Evolutionary conservation across 1,140 invertebrate genomes (phyloP), one percentile per base, ranked within the genome.

Genomic region (Ganaspis sp.): DNA sequence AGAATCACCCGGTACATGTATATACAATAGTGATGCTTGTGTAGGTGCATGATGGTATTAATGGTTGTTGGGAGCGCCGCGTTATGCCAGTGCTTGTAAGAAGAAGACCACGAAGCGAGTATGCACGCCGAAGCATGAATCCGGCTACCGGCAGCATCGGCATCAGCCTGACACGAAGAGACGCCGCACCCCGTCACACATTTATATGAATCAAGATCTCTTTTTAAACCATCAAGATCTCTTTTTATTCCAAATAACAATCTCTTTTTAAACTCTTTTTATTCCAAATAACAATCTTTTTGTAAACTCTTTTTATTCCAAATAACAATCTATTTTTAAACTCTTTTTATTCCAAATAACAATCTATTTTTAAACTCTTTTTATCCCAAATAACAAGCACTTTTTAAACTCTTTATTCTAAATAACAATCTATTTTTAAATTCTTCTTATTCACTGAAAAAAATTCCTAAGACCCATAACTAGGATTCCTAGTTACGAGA

Each of bases 91-190:
- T 45, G 42, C 1, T 4, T n/a, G 42, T 45, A 45, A 45, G 42
- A 45, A 15, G 42, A 45, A 45, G 38, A 12, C 38, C 12, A 40
- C 12, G 38, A 40, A 12, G n/a, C 42, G 42, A 45, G 42, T n/a
- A 45, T 45, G 42, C 42, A 45, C 42, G 42, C 42, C 42, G 42
- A 45, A 45, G 42, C 42, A 45, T 45, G 42, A 45, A 45, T 45
- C 42, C 42, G 42, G 42, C 42, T 45, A 45, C 42, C 42, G 12
- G n/a, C 42, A 45, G 29, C 29, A 34, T 34, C 29, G 29, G 29
- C 6, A 34, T 34, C 29, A 6, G 29, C 29, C 29, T 34, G 6
- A 34, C 29, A 34, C 29, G 29, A 34, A 34, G 29, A 34, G 29
- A 34, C 29, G 29, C 29, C 29, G 29, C 29, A 45, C 42, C n/a